Evolutionary conservation across 2,113 vertebrate species (phyloP), one percentile per base, ranked within the genome.

Genomic region (Toxotes jaculatrix): DNA sequence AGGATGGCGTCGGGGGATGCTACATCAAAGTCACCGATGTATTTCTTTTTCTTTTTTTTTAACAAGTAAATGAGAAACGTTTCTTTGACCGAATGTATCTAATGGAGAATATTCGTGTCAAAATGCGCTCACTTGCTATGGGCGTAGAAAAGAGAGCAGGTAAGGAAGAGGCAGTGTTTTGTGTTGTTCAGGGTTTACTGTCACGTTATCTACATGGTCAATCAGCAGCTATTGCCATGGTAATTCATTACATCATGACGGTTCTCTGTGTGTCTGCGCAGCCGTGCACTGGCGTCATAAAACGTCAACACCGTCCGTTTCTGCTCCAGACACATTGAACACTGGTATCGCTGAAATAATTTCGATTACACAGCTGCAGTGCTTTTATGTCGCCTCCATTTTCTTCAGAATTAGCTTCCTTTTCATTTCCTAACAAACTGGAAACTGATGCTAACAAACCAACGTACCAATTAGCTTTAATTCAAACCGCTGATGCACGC

Each of bases 211-310:
- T 7, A 6, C 7, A 7, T 27, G 63, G 56, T 34, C 64, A 70
- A 62, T 45, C 78, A 36, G 62, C 31, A 5, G 65, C 45, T 19
- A 43, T 82, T 65, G 49, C 80, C 63, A 85, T 77, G 78, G 83
- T 53, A 2, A 86, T 65, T 61, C 31, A 70, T 77, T 32, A 77
- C 66, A 36, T 36, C 36, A 53, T 14, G 14, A 47, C 14, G 5
- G 12, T 45, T 27, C 27, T 17, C 38, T 23, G 23, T 36, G 19
- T 7, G 6, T 27, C 27, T 1, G 23, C 40, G 57, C 34, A n/a
- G 78, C 61, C 1, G 45, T 7, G 19, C 21, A 34, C 36, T 38
- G 19, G n/a, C 49, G 17, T 80, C 70, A 70, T 19, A 6, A 1
- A 27, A 27, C 27, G 27, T 27, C 1, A 27, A 27, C 27, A 1